Evolutionary conservation across 2,113 vertebrate species (phyloP), one percentile per base, ranked within the genome.

Genomic region (Cyanocitta stelleri): DNA sequence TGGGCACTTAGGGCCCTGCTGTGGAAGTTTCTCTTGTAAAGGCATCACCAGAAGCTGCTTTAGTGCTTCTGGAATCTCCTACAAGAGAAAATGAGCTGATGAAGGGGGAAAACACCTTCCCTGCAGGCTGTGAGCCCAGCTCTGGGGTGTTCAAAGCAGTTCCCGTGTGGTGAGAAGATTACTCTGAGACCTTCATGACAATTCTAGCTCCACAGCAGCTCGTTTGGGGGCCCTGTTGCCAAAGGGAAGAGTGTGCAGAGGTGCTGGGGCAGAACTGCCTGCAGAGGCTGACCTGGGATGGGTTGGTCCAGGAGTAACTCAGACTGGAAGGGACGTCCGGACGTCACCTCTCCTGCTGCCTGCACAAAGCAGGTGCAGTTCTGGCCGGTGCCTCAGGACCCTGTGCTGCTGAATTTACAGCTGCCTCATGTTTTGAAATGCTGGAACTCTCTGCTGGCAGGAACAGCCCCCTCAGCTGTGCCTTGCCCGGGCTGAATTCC

Each of bases 121-220:
- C 27, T 66, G 33, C 26, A 79, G 62, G 26, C n/a, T 61, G 37
- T 48, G 56, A 58, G 51, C 22, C 16, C 18, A 33, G n/a, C 9
- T 63, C 44, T 33, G 39, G 27, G 32, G 23, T 29, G 21, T 48
- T 74, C 33, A 37, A 54, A 68, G 22, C 56, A 32, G 32, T 9
- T 85, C 33, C 54, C 62, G 10, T 21, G 30, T 18, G 48, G n/a
- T 19, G n/a, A 44, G 39, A 23, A 26, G 19, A 13, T 51, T 32
- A n/a, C 26, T 17, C 44, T 2, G 16, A 43, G 44, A 23, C 8
- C 4, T 35, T 59, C 14, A 22, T 0, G 24, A 18, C 7, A 0
- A 0, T 32, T 71, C 17, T 8, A 12, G 29, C 3, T 55, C 49
- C 39, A 81, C 24, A 35, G 20, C 21, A 33, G 21, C 27, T 63